phyloP scores from a whole-genome alignment of 2,797 vertebrate species.

The Helostoma temminkii region DNA sequence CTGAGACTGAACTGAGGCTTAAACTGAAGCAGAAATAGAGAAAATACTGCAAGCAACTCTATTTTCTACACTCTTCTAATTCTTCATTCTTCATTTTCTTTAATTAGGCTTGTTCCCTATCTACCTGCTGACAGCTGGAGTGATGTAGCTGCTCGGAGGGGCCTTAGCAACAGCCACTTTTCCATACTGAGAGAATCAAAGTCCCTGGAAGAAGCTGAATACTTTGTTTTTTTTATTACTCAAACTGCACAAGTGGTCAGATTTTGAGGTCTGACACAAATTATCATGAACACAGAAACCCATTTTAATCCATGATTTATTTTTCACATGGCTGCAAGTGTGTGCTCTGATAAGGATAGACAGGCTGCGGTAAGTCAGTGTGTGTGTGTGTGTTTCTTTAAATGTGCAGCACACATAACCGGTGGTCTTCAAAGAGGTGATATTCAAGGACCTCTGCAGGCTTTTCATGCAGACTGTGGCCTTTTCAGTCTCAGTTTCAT shows the following conservation, averaged over 20 bases:
- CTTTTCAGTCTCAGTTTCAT: slow-evolving; percentile 33
- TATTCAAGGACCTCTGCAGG: slow-evolving; percentile 18
- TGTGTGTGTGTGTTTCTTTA: background rate
- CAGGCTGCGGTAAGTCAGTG: background rate
- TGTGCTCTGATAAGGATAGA: background rate
- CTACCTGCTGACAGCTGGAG: background rate
- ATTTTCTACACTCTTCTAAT: too few relatives aligned
- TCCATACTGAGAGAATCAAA: background rate
- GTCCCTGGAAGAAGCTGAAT: background rate
- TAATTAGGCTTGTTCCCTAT: too few relatives aligned
- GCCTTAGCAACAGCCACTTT: background rate
- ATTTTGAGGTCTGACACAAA: too few relatives aligned
- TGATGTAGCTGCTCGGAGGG: background rate
- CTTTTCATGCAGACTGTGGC: slow-evolving; percentile 23
- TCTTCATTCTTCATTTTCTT: too few relatives aligned
- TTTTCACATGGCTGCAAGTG: background rate
- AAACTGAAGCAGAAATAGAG: too few relatives aligned
- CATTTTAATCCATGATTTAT: background rate
- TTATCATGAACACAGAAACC: background rate
- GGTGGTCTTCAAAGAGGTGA: slow-evolving; percentile 18
- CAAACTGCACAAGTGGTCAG: background rate
- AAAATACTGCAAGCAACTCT: too few relatives aligned
- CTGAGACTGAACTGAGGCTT: too few relatives aligned
- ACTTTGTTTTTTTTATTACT: background rate
- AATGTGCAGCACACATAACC: background rate